These are phyloP conservation scores for Eilema depressum DNA, from an alignment of 2,888 invertebrate species.

Conservation along the genomic window DNA sequence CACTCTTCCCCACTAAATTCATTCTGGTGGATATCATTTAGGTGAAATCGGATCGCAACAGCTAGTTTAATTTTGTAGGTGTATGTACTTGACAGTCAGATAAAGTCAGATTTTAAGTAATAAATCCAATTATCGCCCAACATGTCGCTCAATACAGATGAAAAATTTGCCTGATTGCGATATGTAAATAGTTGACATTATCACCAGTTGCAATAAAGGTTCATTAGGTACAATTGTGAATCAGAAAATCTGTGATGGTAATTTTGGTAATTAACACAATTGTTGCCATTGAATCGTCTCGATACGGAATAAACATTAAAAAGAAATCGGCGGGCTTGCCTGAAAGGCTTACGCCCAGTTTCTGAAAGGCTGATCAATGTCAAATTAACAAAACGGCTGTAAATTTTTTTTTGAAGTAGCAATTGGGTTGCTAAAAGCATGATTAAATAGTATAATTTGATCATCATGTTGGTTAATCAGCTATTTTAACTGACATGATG, in stretches of 20 bases:
- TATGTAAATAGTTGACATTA: background rate
- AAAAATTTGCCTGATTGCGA: background rate
- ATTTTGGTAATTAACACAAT: background rate
- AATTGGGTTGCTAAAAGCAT: too few species aligned
- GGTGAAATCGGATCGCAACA: too few species aligned
- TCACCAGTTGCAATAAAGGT: background rate
- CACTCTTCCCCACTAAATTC: too few species aligned
- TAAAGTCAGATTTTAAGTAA: background rate
- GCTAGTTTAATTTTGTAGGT: too few species aligned
- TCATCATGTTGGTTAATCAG: too few species aligned
- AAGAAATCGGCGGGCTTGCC: background rate
- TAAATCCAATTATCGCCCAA: background rate
- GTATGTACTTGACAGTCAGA: background rate
- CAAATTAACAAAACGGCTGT: too few species aligned
- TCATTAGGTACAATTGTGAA: constrained; percentile 2
- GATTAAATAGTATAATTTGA: too few species aligned
- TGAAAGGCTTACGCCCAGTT: too few species aligned
- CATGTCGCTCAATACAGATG: background rate
- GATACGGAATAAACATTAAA: background rate
- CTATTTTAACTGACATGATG: too few species aligned
- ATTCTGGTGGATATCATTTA: too few species aligned
- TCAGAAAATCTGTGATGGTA: background rate
- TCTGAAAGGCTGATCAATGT: too few species aligned
- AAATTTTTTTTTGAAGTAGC: too few species aligned
- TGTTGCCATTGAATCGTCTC: background rate